Percentiles rank a stretch among this genome's conserved stretches.
Evolutionary conservation across 2,888 invertebrate species (phyloP).

Genomic region (Arctia plantaginis): DNA sequence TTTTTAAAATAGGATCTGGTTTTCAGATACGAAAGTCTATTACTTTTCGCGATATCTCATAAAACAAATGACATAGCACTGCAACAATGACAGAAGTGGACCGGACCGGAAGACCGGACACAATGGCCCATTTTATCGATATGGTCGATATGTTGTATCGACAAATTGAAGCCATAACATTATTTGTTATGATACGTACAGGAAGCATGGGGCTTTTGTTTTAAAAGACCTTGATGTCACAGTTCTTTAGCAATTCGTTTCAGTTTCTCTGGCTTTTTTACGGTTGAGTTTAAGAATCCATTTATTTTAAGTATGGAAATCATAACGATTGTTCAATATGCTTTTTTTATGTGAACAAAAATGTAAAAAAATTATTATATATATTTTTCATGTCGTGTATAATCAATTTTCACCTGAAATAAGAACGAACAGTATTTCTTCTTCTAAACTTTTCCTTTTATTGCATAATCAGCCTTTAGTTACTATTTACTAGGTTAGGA

Average conservation of each 20-base stretch:
- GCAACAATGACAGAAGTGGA: conserved; percentile 77
- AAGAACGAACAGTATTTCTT: no score
- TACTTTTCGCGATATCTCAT: conserved; percentile 54
- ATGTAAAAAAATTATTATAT: no score
- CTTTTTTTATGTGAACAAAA: no score
- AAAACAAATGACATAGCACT: conserved; percentile 73
- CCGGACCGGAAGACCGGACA: conserved; percentile 40
- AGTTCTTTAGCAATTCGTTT: background rate
- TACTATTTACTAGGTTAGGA: no score
- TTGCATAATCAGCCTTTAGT: background rate
- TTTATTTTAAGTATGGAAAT: background rate
- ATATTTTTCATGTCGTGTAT: no score
- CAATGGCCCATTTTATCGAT: conserved; percentile 32
- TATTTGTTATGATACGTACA: conserved; percentile 19
- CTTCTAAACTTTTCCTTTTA: no score
- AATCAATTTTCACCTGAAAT: no score
- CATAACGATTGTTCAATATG: background rate
- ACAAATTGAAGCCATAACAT: conserved; percentile 40
- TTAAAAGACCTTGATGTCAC: background rate
- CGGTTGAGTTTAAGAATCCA: background rate
- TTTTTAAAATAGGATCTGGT: background rate
- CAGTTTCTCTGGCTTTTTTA: background rate
- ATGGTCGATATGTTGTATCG: conserved; percentile 32
- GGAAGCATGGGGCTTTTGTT: conserved; percentile 4
- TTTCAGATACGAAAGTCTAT: conserved; percentile 40